Percentiles rank a stretch among this genome's conserved stretches.
These are phyloP conservation scores for Sesia bembeciformis DNA, from an alignment of 2,888 invertebrate species.

Conservation along the genomic window DNA sequence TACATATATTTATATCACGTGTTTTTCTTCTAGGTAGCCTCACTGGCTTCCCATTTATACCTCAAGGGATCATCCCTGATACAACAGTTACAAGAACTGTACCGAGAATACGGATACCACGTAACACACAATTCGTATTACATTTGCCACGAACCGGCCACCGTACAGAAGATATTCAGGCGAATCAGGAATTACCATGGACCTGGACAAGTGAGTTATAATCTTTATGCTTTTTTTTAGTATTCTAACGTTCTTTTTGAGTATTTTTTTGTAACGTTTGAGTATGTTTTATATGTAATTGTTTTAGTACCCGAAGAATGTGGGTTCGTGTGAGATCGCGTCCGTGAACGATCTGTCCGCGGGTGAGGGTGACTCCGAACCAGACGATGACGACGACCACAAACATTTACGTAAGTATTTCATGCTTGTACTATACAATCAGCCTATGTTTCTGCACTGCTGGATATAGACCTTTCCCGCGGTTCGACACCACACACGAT, in stretches of 20 bases:
- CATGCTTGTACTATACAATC: too few species aligned
- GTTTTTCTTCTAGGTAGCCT: slow-evolving; percentile 38
- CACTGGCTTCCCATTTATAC: slow-evolving; percentile 75
- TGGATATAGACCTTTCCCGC: too few species aligned
- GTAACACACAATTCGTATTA: slow-evolving; percentile 91
- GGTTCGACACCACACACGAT: too few species aligned
- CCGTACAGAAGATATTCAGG: slow-evolving; percentile 85
- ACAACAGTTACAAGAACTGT: slow-evolving; percentile 83
- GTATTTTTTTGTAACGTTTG: too few species aligned
- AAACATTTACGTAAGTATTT: slow-evolving; percentile 13
- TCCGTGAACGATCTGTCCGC: slow-evolving; percentile 91
- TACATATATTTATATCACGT: too few species aligned
- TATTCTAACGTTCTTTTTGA: too few species aligned
- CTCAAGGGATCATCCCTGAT: slow-evolving; percentile 69
- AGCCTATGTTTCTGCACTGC: too few species aligned
- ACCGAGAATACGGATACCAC: slow-evolving; percentile 91
- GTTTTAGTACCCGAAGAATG: slow-evolving; percentile 81
- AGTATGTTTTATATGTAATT: not conserved
- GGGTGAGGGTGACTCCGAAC: slow-evolving; percentile 43
- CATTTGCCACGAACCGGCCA: slow-evolving; percentile 83
- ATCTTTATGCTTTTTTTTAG: too few species aligned
- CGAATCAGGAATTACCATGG: slow-evolving; percentile 83
- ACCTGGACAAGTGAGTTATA: slow-evolving; percentile 70
- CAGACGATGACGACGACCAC: slow-evolving; percentile 21
- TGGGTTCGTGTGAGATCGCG: slow-evolving; percentile 77